Base-by-base conservation (phyloP, 2,888 invertebrate genomes). In the Dysmachus trigonus region DNA sequence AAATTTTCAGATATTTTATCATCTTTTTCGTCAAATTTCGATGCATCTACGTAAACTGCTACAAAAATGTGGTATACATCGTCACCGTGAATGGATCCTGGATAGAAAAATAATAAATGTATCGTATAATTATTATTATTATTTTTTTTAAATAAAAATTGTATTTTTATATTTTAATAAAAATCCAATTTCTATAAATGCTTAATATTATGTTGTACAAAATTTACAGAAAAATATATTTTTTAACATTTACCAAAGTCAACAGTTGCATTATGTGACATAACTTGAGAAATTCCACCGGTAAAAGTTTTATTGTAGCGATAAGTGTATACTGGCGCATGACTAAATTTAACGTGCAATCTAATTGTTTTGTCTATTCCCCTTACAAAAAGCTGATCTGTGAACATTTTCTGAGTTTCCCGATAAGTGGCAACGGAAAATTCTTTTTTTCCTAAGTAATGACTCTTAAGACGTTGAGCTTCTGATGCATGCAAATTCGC, bases 291-390 rank as follows among this genome's bases (percentile, higher is more conserved):
- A 15, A 94, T 90, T 89, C 95, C 95, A 86, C 91, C 90, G n/a
- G 91, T 91, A 0, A 94, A 94, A 81, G 94, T 93, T 91, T 94
- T 95, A 3, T 93, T 91, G 90, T 94, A 96, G n/a, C 94, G 92
- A 90, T 95, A 96, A 86, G 94, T 92, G 91, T 94, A 95, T 2
- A 95, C 93, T 0, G 95, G 94, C 87, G 94, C 94, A 15, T 93
- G 92, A 0, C 93, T 93, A 62, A 91, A 92, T 18, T 91, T 89
- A 22, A 27, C 35, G 89, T 95, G 95, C 76, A 94, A 89, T 88
- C 93, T 93, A 0, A 94, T 93, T n/a, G 94, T 92, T 87, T 93
- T 93, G 72, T 94, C 94, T 0, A 94, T 93, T 51, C 94, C 95
- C 2, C 91, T 93, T 0, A 93, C 91, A 89, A 96, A 96, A 0